phyloP scores from a whole-genome alignment of 2,113 vertebrate species.

The Hemicordylus capensis region DNA sequence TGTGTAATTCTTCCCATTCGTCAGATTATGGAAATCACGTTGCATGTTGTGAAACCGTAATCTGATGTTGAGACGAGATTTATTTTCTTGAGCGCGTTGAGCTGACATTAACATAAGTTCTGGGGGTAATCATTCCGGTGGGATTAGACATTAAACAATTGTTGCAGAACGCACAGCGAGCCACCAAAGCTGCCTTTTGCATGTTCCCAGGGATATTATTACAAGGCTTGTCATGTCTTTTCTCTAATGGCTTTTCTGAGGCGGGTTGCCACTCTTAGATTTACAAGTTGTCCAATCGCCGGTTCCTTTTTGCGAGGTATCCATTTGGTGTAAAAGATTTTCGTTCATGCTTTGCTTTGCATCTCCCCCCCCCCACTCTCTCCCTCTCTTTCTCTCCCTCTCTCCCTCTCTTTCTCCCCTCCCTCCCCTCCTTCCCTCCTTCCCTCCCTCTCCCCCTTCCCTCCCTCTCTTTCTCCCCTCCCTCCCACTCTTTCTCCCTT shows the following conservation, averaged over 20 bases:
- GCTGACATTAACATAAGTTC: constrained; percentile 35
- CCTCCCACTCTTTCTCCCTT: neutral
- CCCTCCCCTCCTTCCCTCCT: no score
- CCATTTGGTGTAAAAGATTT: constrained; percentile 36
- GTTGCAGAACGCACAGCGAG: neutral
- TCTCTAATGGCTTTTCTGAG: constrained; percentile 44
- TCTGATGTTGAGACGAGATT: constrained; percentile 47
- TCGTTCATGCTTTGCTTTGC: constrained; percentile 43
- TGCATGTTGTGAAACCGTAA: constrained; percentile 19
- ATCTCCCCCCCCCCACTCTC: no score
- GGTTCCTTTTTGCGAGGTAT: neutral
- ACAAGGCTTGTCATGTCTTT: constrained; percentile 44
- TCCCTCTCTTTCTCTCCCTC: constrained; percentile 9
- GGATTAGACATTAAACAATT: constrained; percentile 44
- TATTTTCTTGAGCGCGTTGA: constrained; percentile 41
- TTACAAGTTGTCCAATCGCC: constrained; percentile 23
- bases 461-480: neutral
- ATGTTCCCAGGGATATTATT: constrained; percentile 46
- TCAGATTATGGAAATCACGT: constrained; percentile 42
- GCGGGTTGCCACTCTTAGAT: constrained; percentile 24
- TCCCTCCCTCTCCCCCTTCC: neutral
- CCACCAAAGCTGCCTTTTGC: neutral
- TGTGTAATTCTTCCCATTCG: neutral
- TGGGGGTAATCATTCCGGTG: neutral
- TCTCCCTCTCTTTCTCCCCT: no score